phyloP scores from a whole-genome alignment of 2,888 invertebrate species.

The Linnaemya vulpina region DNA sequence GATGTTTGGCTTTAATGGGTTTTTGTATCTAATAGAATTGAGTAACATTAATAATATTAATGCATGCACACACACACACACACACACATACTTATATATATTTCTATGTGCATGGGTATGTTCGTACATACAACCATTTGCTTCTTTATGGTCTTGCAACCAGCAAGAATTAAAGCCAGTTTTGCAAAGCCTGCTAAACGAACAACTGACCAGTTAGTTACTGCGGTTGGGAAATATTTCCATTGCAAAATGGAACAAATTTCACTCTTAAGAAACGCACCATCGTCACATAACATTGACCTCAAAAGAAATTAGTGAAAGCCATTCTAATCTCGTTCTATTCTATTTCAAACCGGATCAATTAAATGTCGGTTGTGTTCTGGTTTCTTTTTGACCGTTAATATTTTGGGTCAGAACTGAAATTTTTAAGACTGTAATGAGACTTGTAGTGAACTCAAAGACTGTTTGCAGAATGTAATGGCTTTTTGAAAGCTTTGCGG shows the following conservation, averaged over 20 bases:
- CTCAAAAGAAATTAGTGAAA: slow-evolving; percentile 60
- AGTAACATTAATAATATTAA: slow-evolving; percentile 57
- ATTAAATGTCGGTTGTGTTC: slow-evolving; percentile 12
- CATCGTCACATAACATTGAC: slow-evolving; percentile 63
- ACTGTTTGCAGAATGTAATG: background rate
- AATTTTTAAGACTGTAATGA: background rate
- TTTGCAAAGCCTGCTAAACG: background rate
- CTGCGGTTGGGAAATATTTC: slow-evolving; percentile 40
- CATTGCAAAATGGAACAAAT: slow-evolving; percentile 53
- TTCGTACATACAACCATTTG: background rate
- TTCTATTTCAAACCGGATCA: slow-evolving; percentile 51
- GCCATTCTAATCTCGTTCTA: slow-evolving; percentile 37
- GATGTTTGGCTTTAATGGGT: slow-evolving; percentile 63
- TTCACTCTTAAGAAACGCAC: slow-evolving; percentile 58
- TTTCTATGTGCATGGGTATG: background rate
- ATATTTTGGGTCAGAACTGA: slow-evolving; percentile 35
- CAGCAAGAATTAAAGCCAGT: slow-evolving; percentile 32
- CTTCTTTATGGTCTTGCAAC: slow-evolving; percentile 35
- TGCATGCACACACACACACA: background rate
- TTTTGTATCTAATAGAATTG: slow-evolving; percentile 66
- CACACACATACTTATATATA: background rate
- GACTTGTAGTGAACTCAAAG: background rate
- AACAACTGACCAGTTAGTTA: background rate
- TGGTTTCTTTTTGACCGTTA: slow-evolving; percentile 25
- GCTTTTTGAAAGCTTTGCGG: too few species aligned